Conservation (phyloP, 2,888 invertebrate genomes). For the Rotaria socialis region DNA sequence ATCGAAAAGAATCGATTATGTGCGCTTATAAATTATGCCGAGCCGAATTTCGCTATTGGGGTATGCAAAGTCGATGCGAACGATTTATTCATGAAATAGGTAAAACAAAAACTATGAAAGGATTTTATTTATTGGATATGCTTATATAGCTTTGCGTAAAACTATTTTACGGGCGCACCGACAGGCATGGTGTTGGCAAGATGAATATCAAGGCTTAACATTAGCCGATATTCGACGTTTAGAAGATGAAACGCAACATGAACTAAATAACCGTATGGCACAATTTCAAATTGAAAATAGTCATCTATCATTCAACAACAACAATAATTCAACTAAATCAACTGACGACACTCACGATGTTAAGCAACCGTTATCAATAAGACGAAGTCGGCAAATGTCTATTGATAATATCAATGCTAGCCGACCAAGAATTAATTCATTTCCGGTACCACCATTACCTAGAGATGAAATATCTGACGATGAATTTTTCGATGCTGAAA, state of each 20-base stretch:
- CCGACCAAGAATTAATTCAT: conserved; percentile 28
- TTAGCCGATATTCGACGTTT: conserved; percentile 94
- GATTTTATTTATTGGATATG: not conserved
- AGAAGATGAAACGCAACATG: conserved; percentile 82
- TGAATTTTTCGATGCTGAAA: conserved; percentile 35
- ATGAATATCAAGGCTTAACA: conserved; percentile 91
- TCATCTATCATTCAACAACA: not conserved
- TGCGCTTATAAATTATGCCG: conserved; percentile 97
- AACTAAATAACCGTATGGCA: conserved; percentile 34
- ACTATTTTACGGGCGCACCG: conserved; percentile 95
- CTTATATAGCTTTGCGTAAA: conserved; percentile 72
- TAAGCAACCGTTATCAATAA: not conserved
- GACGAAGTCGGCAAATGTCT: not conserved
- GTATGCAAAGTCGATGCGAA: conserved; percentile 98
- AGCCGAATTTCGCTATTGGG: conserved; percentile 99
- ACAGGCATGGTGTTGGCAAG: conserved; percentile 98
- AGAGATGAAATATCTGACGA: not conserved
- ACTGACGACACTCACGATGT: not conserved
- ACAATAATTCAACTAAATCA: not conserved
- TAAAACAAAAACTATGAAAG: not conserved
- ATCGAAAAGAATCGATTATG: conserved; percentile 84
- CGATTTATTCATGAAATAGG: conserved; percentile 88
- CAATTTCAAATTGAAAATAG: conserved; percentile 69
- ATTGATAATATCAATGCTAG: conserved; percentile 18
- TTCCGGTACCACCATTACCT: not conserved